A percentile compares a stretch with the other conserved stretches of the same genome.
These are phyloP conservation scores for Apteryx mantelli DNA, from an alignment of 2,113 vertebrate species.

Conservation along the genomic window DNA sequence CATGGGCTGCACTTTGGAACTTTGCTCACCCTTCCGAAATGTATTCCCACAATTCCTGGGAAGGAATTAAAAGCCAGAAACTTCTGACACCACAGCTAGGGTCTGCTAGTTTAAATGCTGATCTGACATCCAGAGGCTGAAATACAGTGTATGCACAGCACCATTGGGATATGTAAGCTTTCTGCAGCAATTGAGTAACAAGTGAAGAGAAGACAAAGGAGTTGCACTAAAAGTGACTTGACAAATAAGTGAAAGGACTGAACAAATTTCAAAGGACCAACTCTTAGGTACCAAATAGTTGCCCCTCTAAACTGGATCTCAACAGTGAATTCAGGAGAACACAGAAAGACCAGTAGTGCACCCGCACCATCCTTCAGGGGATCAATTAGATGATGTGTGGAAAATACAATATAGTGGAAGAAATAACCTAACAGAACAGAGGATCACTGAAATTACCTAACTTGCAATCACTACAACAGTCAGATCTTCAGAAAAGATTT, in stretches of 20 bases:
- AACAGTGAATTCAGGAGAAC: neutral
- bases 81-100: neutral
- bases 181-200: neutral
- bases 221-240: neutral
- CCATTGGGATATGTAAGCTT: neutral
- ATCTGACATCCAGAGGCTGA: neutral
- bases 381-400: neutral
- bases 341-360: neutral
- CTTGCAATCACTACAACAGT: neutral
- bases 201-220: neutral
- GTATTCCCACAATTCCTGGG: neutral
- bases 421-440: neutral
- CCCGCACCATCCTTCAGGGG: rapidly evolving
- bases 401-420: neutral
- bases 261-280: neutral
- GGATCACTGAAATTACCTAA: neutral
- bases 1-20: constrained; percentile 8
- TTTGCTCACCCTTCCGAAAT: neutral
- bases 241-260: neutral
- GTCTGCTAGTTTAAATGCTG: neutral
- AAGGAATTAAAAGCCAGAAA: neutral
- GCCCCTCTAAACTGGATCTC: neutral
- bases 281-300: neutral
- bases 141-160: neutral
- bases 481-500: neutral